Evolutionary conservation across 2,888 invertebrate species (phyloP), one percentile per base, ranked within the genome.

Genomic region (Ditylenchus weischeri): DNA sequence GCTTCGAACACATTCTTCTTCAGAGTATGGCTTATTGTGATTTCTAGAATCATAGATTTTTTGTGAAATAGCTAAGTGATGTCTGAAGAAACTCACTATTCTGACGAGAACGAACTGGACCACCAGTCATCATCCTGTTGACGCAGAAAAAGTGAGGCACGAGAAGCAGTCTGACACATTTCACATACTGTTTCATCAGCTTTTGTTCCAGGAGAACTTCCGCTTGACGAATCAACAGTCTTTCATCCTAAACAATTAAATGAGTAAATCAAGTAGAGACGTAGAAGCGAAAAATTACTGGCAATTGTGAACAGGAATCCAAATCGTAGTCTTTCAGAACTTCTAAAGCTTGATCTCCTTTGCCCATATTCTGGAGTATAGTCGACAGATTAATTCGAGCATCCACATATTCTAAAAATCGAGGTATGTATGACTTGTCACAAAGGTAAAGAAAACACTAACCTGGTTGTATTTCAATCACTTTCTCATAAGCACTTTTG

Each of bases 91-190:
- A 43, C 54, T 54, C n/a, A 54, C 54, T 54, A 29, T 54, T 29
- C 1, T 23, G 54, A 7, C 54, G 21, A 3, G 54, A 54, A 23
- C 54, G 54, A 10, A 54, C 54, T 13, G 54, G 54, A 29, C 54
- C 54, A 11, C 29, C 60, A 7, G 23, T 35, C 64, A 60, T 64
- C n/a, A 61, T 19, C 23, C 36, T 23, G 8, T 60, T n/a, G 10
- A 76, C 57, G 18, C 76, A 68, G 65, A 77, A 79, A 70, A 81
- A 81, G 62, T 81, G 77, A 3, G 81, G 81, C 11, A 77, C 75
- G 21, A 81, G 71, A 49, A 81, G 69, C 75, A 81, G 73, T 10
- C 81, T 69, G 10, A 73, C 61, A 21, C 68, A 74, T 59, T 72
- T 73, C 5, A 78, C 69, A 59, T 80, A 81, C 64, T 76, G 73